phyloP scores from a whole-genome alignment of 2,888 invertebrate genomes.

The Parnassius glacialis region DNA sequence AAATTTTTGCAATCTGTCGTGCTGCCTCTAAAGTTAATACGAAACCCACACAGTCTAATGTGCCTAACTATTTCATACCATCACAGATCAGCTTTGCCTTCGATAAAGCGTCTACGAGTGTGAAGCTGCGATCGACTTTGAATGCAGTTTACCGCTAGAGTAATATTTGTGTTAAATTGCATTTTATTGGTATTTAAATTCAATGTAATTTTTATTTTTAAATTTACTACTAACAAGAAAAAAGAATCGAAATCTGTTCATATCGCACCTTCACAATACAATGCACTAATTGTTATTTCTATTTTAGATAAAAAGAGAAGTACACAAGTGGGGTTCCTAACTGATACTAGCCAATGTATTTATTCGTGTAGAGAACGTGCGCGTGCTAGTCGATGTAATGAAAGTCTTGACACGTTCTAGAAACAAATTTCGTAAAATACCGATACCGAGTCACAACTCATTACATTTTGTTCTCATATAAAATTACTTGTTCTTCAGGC shows the following conservation, averaged over 20 bases:
- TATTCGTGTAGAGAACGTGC: background rate
- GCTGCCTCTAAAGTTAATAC: constrained; percentile 45
- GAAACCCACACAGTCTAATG: constrained; percentile 63
- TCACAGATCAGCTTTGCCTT: constrained; percentile 77
- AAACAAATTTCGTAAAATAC: background rate
- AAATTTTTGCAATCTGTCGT: constrained; percentile 42
- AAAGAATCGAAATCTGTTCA: background rate
- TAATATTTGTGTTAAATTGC: too few species aligned
- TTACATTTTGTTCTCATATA: constrained; percentile 37
- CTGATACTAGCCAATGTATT: constrained; percentile 28
- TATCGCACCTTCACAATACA: constrained; percentile 38
- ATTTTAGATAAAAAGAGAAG: constrained; percentile 34
- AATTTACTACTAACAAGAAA: too few species aligned
- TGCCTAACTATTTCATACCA: constrained; percentile 73
- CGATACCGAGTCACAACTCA: constrained; percentile 29
- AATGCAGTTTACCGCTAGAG: background rate
- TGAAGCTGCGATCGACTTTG: constrained; percentile 50
- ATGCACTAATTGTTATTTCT: constrained; percentile 28
- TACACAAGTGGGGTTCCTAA: constrained; percentile 35
- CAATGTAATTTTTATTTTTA: too few species aligned
- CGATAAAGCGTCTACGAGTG: constrained; percentile 54
- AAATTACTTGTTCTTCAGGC: constrained; percentile 36
- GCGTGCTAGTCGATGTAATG: constrained; percentile 4
- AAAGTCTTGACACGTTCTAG: constrained; percentile 3
- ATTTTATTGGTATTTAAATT: too few species aligned